Evolutionary conservation across 64 coral and sea anemone species (phyloP), one percentile per base, ranked within the genome.

Genomic region (Orbicella faveolata): DNA sequence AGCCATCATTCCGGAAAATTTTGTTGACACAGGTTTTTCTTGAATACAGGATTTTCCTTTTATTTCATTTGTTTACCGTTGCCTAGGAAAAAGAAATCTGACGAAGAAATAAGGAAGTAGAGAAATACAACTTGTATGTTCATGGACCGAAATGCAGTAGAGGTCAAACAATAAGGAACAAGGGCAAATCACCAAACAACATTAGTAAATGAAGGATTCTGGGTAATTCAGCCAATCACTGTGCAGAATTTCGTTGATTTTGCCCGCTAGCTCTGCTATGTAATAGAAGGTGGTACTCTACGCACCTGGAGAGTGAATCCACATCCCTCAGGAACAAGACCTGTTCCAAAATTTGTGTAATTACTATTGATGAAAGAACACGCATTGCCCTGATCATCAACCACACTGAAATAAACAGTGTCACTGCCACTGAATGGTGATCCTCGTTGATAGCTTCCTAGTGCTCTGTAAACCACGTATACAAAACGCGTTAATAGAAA

Each of bases 281-380:
- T 15, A 67, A 19, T n/a, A 23, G 18, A 67, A 70, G 67, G 55
- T 16, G 9, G 67, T 70, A 70, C 21, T 70, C 18, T 20, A 51
- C 61, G 54, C 68, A 98, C 96, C 62, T 98, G 96, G 18, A 98
- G 73, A 80, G 91, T 93, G 21, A 98, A 98, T 2, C 96, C 96
- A 89, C 96, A 98, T 9, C 93, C 96, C 54, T 89, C 36, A n/a
- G 96, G 96, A 62, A 98, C 94, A 69, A 98, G 39, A 82, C 90
- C 96, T 23, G 96, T 95, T 16, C 96, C 96, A 67, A 98, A 98
- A 33, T 75, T 87, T 53, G 55, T 36, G 84, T 95, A 98, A 84
- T 93, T 98, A 67, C 96, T 98, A 63, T 98, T 95, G n/a, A 98
- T 98, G 67, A 98, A 98, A 10, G 96, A 98, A 36, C 96, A 98